Base-by-base conservation (phyloP, 2,113 vertebrate genomes). In the Recurvirostra avosetta region DNA sequence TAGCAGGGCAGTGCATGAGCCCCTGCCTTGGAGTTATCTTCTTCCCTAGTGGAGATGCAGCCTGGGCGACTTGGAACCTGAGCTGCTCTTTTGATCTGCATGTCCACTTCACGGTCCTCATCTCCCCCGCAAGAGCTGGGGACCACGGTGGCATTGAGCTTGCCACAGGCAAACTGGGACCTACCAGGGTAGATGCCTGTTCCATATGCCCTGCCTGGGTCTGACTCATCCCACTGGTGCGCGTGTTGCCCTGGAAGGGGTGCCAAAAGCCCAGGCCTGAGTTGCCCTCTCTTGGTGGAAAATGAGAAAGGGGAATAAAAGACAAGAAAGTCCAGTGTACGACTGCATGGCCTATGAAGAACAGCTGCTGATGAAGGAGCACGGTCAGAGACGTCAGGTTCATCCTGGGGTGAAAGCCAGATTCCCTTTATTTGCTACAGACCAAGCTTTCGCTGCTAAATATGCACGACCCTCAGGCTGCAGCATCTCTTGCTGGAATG, bases 401-500 rank as follows among this genome's bases (percentile, higher is more conserved):
- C 41, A 38, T 26, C 4, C 1, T 29, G 25, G 12, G 16, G 21
- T 84, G 59, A 73, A 86, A 88, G 30, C 16, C 40, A 65, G 15
- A 30, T 90, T 72, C 21, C 30, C 34, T 62, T 88, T 62, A 43
- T 75, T 82, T 72, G 11, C 36, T 56, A 3, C 25, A 10, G 36
- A 56, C 25, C 30, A 52, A 40, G n/a, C 9, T 84, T 87, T 87
- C 38, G 45, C n/a, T 17, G 43, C 47, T 86, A 25, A 88, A 63
- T 34, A 50, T 0, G 0, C 8, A 6, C 1, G 4, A 15, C 16
- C 9, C 9, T 47, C 41, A 45, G 70, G 25, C 15, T 78, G 41
- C 23, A 66, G 41, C 36, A 15, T 30, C 25, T 76, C 30, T 62
- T 30, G 49, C 22, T 70, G 78, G 19, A 75, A 83, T 27, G 32